These are phyloP conservation scores for Melanogrammus aeglefinus DNA, from an alignment of 2,797 vertebrate genomes.

Conservation along the genomic window DNA sequence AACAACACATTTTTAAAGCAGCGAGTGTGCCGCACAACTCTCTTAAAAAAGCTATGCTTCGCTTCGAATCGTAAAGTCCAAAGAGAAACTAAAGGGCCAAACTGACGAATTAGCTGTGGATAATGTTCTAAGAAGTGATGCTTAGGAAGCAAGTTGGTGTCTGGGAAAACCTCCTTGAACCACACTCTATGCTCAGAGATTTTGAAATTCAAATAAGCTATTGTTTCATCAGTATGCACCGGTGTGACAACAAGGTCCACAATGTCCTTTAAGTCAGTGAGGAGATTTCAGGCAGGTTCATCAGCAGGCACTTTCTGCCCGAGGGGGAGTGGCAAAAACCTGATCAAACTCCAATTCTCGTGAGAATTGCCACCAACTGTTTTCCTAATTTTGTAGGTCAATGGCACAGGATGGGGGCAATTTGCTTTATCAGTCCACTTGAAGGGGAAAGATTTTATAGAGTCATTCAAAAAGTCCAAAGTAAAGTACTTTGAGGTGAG, in stretches of 20 bases:
- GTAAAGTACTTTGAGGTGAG: not conserved
- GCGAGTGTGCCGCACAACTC: not conserved
- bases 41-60: not conserved
- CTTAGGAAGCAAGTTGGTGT: constrained; percentile 9
- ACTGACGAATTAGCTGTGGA: not conserved
- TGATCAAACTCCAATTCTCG: not conserved
- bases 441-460: not conserved
- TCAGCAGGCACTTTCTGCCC: not conserved
- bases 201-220: constrained; percentile 17
- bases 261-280: constrained; percentile 23
- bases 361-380: constrained; percentile 1
- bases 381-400: not conserved
- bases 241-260: constrained; percentile 21
- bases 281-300: not conserved
- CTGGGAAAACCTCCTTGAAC: constrained; percentile 12
- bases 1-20: constrained; percentile 1
- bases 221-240: constrained; percentile 7
- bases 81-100: constrained; percentile 17
- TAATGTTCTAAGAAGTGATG: constrained; percentile 16
- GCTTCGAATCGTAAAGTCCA: not conserved
- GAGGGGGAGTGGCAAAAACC: not conserved
- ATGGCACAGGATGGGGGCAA: not conserved
- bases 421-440: constrained; percentile 2
- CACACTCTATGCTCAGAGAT: constrained; percentile 6
- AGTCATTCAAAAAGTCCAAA: not conserved